Evolutionary conservation across 1,140 invertebrate genomes (phyloP).

Genomic region (Anastatus disparis): DNA sequence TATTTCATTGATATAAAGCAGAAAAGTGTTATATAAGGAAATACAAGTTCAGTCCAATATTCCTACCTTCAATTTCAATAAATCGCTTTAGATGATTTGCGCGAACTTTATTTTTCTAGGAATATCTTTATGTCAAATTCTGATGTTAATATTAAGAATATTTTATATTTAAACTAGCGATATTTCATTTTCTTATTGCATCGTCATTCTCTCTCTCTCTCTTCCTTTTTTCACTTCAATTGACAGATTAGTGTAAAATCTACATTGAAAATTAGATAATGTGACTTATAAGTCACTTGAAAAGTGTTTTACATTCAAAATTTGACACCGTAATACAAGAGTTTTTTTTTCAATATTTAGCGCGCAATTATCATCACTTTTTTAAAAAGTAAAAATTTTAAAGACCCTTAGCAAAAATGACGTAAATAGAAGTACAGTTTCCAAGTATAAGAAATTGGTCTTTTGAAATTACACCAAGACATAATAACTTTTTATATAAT

Average conservation of each 20-base stretch:
- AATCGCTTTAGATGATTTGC: neutral
- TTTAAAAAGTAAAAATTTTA: constrained; percentile 1
- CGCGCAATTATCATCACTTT: neutral
- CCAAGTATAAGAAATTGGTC: constrained; percentile 15
- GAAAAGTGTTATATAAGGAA: constrained; percentile 4
- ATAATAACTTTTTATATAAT: neutral
- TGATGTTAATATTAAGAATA: constrained; percentile 13
- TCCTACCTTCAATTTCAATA: neutral
- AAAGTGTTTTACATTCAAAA: constrained; percentile 16
- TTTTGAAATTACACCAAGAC: neutral
- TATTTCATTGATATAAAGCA: constrained; percentile 17
- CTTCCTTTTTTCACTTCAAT: constrained; percentile 1
- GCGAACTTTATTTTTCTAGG: neutral
- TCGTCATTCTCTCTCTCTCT: neutral
- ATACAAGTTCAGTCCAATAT: constrained; percentile 11
- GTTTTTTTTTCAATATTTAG: neutral
- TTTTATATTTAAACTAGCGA: constrained; percentile 1
- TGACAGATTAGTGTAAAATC: constrained; percentile 21
- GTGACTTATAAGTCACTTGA: neutral
- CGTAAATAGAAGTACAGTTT: constrained; percentile 13
- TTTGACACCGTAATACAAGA: constrained; percentile 19
- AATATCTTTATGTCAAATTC: neutral
- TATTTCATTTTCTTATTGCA: constrained; percentile 14
- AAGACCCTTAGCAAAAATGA: neutral
- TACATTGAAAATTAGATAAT: neutral